A percentile compares a stretch with the other conserved stretches of the same genome.
phyloP scores from a whole-genome alignment of 2,888 invertebrate species.

The Dasysyrphus albostriatus region DNA sequence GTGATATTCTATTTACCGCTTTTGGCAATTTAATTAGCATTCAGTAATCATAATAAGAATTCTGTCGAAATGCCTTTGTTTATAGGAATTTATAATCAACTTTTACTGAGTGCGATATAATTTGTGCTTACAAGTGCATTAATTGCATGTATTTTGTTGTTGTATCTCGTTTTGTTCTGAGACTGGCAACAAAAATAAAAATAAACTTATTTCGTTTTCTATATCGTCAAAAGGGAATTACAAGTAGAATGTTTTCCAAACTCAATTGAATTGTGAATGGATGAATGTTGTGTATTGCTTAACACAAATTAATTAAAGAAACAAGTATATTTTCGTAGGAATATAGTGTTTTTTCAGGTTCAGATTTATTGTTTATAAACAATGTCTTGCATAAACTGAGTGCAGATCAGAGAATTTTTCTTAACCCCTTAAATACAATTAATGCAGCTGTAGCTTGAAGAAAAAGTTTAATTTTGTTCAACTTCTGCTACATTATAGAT shows the following conservation, averaged over 20 bases:
- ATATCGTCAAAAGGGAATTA: background rate
- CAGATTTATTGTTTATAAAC: too few species aligned
- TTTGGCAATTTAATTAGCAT: constrained; percentile 63
- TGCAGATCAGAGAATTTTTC: too few species aligned
- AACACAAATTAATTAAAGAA: too few species aligned
- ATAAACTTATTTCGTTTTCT: too few species aligned
- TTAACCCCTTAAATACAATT: too few species aligned
- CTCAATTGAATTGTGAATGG: background rate
- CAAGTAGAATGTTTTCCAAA: background rate
- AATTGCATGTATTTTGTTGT: constrained; percentile 51
- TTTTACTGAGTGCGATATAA: constrained; percentile 66
- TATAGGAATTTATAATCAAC: constrained; percentile 61
- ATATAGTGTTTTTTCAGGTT: too few species aligned
- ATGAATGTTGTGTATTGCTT: too few species aligned
- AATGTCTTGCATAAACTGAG: too few species aligned
- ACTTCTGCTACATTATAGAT: too few species aligned
- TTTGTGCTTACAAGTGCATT: constrained; percentile 58
- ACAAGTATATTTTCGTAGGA: too few species aligned
- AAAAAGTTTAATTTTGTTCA: too few species aligned
- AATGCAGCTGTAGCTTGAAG: too few species aligned
- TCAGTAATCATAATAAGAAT: constrained; percentile 43
- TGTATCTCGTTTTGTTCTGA: constrained; percentile 40
- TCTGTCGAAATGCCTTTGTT: constrained; percentile 60
- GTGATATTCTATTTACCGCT: constrained; percentile 69
- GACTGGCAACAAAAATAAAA: background rate